Evolutionary conservation across 2,888 invertebrate species (phyloP).

Genomic region (Heliconius charithonia): DNA sequence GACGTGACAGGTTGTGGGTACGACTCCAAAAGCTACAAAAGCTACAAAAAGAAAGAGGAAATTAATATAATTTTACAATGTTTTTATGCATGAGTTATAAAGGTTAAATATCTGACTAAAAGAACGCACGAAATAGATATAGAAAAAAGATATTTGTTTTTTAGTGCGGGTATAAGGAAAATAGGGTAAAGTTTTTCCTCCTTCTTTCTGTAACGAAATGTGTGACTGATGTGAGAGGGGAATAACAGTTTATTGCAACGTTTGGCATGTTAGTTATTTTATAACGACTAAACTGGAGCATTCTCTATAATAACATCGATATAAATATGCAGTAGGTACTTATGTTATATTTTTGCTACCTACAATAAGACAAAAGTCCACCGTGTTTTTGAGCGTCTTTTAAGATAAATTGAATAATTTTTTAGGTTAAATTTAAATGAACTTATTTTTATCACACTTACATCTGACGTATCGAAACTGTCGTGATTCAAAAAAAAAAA

Average conservation of each 20-base stretch:
- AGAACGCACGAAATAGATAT: background rate
- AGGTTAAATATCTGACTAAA: background rate
- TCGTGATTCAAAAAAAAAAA: too few relatives aligned
- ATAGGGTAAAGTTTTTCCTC: constrained; percentile 50
- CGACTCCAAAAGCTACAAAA: too few relatives aligned
- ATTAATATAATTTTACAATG: too few relatives aligned
- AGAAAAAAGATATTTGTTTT: background rate
- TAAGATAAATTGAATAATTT: too few relatives aligned
- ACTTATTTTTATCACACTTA: too few relatives aligned
- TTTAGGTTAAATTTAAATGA: too few relatives aligned
- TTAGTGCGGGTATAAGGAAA: background rate
- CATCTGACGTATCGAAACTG: too few relatives aligned
- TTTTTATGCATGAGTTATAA: too few relatives aligned
- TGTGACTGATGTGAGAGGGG: constrained; percentile 16
- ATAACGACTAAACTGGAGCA: background rate
- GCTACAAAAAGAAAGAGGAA: background rate
- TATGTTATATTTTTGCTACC: background rate
- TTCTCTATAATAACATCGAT: background rate
- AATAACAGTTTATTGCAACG: constrained; percentile 5
- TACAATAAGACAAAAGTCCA: background rate
- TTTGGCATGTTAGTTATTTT: constrained; percentile 6
- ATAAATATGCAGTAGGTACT: background rate
- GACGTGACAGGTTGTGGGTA: too few relatives aligned
- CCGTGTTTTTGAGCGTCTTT: too few relatives aligned
- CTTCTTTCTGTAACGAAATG: constrained; percentile 3